Base-by-base conservation (phyloP, 1,140 invertebrate species). In the Capitella teleta region DNA sequence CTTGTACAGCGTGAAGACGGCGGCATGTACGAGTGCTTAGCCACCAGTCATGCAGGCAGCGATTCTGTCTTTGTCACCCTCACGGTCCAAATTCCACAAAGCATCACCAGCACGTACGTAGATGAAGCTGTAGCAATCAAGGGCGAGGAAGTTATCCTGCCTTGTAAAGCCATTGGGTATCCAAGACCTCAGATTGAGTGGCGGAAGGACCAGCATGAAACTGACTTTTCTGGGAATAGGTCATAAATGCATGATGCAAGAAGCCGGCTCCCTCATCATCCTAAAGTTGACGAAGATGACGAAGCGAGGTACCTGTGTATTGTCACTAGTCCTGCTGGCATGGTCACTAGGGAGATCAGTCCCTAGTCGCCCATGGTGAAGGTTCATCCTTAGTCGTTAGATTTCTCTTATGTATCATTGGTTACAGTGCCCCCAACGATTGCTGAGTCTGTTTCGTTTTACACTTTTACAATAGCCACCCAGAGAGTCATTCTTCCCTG, bases 61-160 rank as follows among this genome's bases (percentile, higher is more conserved):
- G 59, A 55, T 5, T 60, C 61, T 2, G 62, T 70, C 38, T 58
- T 62, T 34, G 58, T 74, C 1, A 59, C 56, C 16, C 53, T 76
- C 1, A 61, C 62, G 42, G 64, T 75, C 38, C 57, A 69, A 25
- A 80, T 79, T 49, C 88, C 91, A 63, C 93, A 92, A 56, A 81
- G 84, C 66, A 94, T 96, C 76, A 85, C 82, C 70, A 83, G 86
- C 67, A 90, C 57, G 2, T 61, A 57, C 83, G 63, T 86, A 87
- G 55, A 86, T 71, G 86, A 93, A 68, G 82, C 94, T 67, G 89
- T 91, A 65, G 90, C 95, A 61, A 89, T 92, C 76, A 80, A 92
- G 73, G 89, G 61, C 5, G 54, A 63, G 4, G 44, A 60, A 14
- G 62, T 65, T 5, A 54, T 53, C 10, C 57, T 75, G 6, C 52